A percentile compares a stretch with the other conserved stretches of the same genome.
phyloP scores from a whole-genome alignment of 1,140 invertebrate species.

The Calliphora vicina region DNA sequence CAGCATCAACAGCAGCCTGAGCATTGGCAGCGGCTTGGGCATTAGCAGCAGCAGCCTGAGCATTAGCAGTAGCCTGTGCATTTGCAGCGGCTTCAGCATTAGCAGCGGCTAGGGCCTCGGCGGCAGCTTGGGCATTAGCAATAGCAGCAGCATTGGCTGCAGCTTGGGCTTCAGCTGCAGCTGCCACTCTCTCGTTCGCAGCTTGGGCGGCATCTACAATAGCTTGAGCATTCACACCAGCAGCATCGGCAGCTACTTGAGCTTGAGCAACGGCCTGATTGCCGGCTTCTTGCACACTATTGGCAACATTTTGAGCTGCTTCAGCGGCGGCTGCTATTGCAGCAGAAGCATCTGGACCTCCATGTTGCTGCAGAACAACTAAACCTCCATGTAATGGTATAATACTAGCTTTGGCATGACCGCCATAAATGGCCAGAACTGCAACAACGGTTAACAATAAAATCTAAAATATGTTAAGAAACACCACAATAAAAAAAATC shows the following conservation, averaged over 20 bases:
- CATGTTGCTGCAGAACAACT: constrained; percentile 17
- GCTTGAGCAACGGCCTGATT: not conserved
- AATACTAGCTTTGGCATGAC: not conserved
- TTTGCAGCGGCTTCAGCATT: constrained; percentile 37
- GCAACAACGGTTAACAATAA: constrained; percentile 23
- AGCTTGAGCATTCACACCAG: constrained; percentile 26
- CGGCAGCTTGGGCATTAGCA: no score
- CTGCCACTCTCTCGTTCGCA: not conserved
- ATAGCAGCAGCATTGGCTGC: not conserved
- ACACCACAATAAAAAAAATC: not conserved
- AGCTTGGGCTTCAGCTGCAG: constrained; percentile 45
- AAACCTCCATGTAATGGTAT: not conserved
- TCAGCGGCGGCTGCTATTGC: not conserved
- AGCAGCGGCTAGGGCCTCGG: no score
- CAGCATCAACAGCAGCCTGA: constrained; percentile 47
- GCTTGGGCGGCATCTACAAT: not conserved
- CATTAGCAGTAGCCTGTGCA: constrained; percentile 56
- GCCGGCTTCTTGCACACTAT: not conserved
- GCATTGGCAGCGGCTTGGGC: constrained; percentile 53
- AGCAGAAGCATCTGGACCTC: not conserved
- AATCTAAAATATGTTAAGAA: not conserved
- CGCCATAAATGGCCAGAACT: constrained; percentile 6
- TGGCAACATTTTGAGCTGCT: not conserved
- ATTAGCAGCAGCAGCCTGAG: constrained; percentile 52
- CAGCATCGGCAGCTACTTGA: constrained; percentile 41